Percentiles rank a stretch among this genome's conserved stretches.
Conservation (phyloP, 2,797 vertebrate genomes). For the Notamacropus eugenii region DNA sequence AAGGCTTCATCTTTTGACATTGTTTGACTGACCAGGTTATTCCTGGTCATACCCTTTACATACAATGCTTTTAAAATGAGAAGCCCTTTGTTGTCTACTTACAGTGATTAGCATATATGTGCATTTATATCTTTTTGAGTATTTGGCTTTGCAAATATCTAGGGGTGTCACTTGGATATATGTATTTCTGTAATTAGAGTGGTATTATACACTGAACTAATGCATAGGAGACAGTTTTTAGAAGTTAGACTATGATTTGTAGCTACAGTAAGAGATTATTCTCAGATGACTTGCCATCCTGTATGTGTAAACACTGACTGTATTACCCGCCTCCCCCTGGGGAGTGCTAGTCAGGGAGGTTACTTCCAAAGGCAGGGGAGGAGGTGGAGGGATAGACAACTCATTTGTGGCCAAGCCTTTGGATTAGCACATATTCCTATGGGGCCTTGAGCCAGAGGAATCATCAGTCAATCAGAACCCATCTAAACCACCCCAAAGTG, state of each 20-base stretch:
- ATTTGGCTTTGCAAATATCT: neutral
- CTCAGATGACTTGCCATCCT: neutral
- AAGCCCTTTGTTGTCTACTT: neutral
- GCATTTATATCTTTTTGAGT: neutral
- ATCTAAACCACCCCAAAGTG: neutral
- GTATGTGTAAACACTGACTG: neutral
- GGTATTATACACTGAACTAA: neutral
- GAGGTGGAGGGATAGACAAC: neutral
- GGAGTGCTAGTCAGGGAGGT: neutral
- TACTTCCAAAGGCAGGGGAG: neutral
- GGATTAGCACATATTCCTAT: neutral
- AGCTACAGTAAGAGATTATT: neutral
- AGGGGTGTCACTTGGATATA: neutral
- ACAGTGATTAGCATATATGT: neutral
- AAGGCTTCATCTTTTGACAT: neutral
- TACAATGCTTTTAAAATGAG: neutral
- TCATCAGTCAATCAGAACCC: neutral
- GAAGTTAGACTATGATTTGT: neutral
- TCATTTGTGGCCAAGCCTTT: neutral
- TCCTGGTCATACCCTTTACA: neutral
- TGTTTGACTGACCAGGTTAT: neutral
- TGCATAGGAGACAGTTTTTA: neutral
- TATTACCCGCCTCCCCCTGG: neutral
- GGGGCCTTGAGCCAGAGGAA: neutral
- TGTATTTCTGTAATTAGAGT: neutral